Percentiles rank a stretch among this genome's conserved stretches.
Evolutionary conservation across 2,888 invertebrate genomes (phyloP).

Genomic region (Hipparchia sbordonii): DNA sequence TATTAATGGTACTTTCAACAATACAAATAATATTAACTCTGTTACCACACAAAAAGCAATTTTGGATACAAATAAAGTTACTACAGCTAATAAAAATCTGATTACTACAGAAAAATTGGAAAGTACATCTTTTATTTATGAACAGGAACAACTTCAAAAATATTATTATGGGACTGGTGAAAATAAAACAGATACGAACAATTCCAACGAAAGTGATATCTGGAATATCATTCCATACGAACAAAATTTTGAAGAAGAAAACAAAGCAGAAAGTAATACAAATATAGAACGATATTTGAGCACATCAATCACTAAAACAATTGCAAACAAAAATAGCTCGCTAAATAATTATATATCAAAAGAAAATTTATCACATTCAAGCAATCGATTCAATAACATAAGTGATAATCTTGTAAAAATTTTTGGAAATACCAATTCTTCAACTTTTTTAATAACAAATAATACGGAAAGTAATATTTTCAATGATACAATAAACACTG

Average conservation of each 20-base stretch:
- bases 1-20: neutral
- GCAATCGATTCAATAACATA: neutral
- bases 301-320: neutral
- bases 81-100: neutral
- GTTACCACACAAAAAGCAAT: neutral
- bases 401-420: neutral
- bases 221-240: neutral
- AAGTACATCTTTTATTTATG: too few relatives aligned
- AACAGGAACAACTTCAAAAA: neutral
- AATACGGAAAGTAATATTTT: neutral
- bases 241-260: neutral
- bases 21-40: neutral
- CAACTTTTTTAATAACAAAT: neutral
- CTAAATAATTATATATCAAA: neutral
- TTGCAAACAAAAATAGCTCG: neutral
- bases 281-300: neutral
- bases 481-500: neutral
- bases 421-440: neutral
- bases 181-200: neutral
- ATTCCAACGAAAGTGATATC: conserved; percentile 1
- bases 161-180: neutral
- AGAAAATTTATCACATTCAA: neutral
- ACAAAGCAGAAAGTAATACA: neutral
- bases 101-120: neutral
- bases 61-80: too few relatives aligned